These are phyloP conservation scores for Helogale parvula DNA, from an alignment of 2,113 vertebrate genomes.

Conservation along the genomic window DNA sequence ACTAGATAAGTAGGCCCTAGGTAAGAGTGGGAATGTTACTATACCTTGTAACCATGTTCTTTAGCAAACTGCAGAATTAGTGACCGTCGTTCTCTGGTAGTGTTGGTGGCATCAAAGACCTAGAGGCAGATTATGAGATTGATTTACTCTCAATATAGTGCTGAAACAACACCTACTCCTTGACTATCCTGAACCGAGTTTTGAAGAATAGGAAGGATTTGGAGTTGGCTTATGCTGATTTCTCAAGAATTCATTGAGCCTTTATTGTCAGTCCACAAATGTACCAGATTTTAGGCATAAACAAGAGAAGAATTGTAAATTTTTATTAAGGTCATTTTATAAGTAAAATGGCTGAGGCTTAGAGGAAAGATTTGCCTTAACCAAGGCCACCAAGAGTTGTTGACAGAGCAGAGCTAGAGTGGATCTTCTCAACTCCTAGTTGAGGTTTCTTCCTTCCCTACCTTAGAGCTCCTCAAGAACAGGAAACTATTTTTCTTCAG, in stretches of 20 bases:
- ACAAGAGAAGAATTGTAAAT: neutral
- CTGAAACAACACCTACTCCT: neutral
- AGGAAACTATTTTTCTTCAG: neutral
- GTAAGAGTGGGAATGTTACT: constrained; percentile 3
- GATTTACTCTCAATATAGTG: neutral
- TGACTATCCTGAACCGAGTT: neutral
- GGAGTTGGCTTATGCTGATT: neutral
- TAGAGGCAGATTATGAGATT: constrained; percentile 65
- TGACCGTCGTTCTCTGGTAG: constrained; percentile 89
- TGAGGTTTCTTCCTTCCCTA: neutral
- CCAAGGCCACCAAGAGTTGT: neutral
- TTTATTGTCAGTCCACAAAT: constrained; percentile 2
- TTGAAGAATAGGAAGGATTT: constrained; percentile 37
- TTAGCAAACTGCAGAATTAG: constrained; percentile 90
- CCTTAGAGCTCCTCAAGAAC: neutral
- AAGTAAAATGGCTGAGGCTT: constrained; percentile 29
- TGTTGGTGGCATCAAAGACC: constrained; percentile 96
- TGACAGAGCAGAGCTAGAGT: constrained; percentile 23
- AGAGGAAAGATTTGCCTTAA: constrained; percentile 23
- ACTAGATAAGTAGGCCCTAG: neutral
- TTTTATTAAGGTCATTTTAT: constrained; percentile 47
- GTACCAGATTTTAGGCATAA: neutral
- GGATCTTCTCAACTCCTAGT: neutral
- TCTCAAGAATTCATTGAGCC: constrained; percentile 30
- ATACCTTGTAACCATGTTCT: constrained; percentile 92